phyloP scores from a whole-genome alignment of 2,888 invertebrate genomes.

The Sacculina carcini region DNA sequence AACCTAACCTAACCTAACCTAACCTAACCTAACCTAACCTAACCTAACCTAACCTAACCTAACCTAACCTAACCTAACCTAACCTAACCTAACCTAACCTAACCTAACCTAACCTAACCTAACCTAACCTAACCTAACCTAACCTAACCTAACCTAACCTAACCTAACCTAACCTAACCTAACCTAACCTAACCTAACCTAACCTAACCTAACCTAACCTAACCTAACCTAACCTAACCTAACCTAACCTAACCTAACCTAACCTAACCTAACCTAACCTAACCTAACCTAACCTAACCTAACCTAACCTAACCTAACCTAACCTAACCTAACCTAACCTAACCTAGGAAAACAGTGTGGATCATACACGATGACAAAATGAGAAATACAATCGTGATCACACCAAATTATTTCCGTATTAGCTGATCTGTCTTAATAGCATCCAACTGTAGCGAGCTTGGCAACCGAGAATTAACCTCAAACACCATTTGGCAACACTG shows the following conservation, averaged over 20 bases:
- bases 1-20: too few species aligned
- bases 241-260: neutral
- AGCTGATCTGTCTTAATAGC: too few species aligned
- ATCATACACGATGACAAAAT: neutral
- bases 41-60: neutral
- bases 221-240: constrained; percentile 5
- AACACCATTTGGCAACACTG: too few species aligned
- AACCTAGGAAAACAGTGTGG: neutral
- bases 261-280: neutral
- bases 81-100: constrained; percentile 4
- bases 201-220: constrained; percentile 6
- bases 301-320: neutral
- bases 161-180: constrained; percentile 6
- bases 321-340: neutral
- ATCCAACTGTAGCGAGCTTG: too few species aligned
- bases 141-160: constrained; percentile 6
- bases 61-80: constrained; percentile 5
- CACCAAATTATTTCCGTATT: too few species aligned
- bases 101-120: constrained; percentile 4
- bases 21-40: neutral
- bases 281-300: neutral
- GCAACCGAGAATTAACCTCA: too few species aligned
- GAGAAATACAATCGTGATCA: too few species aligned
- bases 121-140: constrained; percentile 5
- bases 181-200: constrained; percentile 5